Percentiles rank a stretch among this genome's conserved stretches.
phyloP scores from a whole-genome alignment of 1,140 invertebrate species.

The Eueides isabella region DNA sequence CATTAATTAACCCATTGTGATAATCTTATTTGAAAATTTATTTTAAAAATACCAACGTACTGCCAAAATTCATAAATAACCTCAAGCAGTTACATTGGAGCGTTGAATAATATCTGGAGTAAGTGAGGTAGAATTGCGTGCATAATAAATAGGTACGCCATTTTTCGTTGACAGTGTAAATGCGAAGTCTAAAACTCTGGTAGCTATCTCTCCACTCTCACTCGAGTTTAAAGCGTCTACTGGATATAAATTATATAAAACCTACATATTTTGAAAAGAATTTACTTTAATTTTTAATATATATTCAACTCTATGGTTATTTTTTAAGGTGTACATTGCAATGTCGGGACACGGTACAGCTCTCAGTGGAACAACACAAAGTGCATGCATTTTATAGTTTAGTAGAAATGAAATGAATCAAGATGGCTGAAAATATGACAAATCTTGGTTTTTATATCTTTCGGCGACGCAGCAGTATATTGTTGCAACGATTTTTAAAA shows the following conservation, averaged over 20 bases:
- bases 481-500: background rate
- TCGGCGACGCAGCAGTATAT: constrained; percentile 14
- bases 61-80: background rate
- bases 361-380: constrained; percentile 40
- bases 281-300: constrained; percentile 17
- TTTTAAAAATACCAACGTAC: background rate
- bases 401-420: constrained; percentile 50
- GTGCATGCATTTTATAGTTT: constrained; percentile 51
- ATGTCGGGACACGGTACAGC: background rate
- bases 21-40: background rate
- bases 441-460: constrained; percentile 45
- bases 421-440: constrained; percentile 46
- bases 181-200: constrained; percentile 52
- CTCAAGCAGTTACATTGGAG: constrained; percentile 26
- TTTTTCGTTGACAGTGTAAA: constrained; percentile 56
- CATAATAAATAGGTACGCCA: constrained; percentile 51
- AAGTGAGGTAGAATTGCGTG: constrained; percentile 39
- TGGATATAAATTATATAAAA: constrained; percentile 53
- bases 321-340: constrained; percentile 23
- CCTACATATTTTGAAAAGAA: constrained; percentile 40
- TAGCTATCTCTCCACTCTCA: constrained; percentile 53
- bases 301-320: constrained; percentile 28
- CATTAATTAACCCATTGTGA: no score
- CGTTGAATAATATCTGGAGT: constrained; percentile 36
- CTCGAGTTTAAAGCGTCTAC: constrained; percentile 52